Evolutionary conservation across 2,888 invertebrate genomes (phyloP).

Genomic region (Yponomeuta plumbellus): DNA sequence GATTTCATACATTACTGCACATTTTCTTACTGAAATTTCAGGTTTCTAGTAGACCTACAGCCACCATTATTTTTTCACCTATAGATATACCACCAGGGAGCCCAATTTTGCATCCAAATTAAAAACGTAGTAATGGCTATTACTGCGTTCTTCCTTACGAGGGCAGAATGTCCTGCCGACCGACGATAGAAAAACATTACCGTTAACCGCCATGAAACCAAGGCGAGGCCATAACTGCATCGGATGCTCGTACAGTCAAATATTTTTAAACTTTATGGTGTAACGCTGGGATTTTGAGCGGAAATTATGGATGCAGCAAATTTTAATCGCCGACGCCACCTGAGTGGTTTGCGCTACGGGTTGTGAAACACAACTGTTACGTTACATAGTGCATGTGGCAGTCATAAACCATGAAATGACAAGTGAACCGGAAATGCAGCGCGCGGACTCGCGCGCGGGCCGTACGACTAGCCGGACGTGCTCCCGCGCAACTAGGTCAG

Average conservation of each 20-base stretch:
- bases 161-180: not conserved
- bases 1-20: no score
- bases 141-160: no score
- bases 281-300: slow-evolving; percentile 4
- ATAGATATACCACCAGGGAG: no score
- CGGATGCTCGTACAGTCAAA: slow-evolving; percentile 9
- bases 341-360: not conserved
- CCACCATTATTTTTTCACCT: no score
- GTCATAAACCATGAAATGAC: slow-evolving; percentile 70
- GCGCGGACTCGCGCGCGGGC: slow-evolving; percentile 48
- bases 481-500: slow-evolving; percentile 68
- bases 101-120: no score
- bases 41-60: no score
- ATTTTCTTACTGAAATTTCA: no score
- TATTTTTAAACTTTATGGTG: slow-evolving; percentile 8
- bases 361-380: not conserved
- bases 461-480: slow-evolving; percentile 50
- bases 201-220: not conserved
- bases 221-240: slow-evolving; percentile 4
- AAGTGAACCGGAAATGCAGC: slow-evolving; percentile 72
- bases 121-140: no score
- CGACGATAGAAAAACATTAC: not conserved
- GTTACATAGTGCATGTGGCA: slow-evolving; percentile 28
- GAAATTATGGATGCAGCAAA: not conserved
- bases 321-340: slow-evolving; percentile 3